A percentile compares a stretch with the other conserved stretches of the same genome.
Evolutionary conservation across 1,140 invertebrate genomes (phyloP).

Genomic region (Bombus cullumanus): DNA sequence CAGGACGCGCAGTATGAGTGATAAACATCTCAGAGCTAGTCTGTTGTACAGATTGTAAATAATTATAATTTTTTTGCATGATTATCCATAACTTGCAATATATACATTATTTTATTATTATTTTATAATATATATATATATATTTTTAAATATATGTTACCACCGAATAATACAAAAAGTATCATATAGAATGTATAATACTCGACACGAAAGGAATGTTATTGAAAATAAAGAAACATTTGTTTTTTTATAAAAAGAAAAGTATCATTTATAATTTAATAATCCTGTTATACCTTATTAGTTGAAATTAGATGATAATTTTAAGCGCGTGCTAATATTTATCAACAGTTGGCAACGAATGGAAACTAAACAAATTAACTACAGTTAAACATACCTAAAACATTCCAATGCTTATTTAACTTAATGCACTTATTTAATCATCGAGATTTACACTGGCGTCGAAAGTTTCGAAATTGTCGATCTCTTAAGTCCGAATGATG

Average conservation of each 20-base stretch:
- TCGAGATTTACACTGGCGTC: slow-evolving; percentile 7
- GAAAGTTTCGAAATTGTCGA: slow-evolving; percentile 22
- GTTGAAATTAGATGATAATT: slow-evolving; percentile 3
- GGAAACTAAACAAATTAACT: background rate
- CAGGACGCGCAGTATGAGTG: slow-evolving; percentile 54
- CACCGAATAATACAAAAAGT: background rate
- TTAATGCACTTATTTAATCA: background rate
- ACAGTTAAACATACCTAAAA: no score
- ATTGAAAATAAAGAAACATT: background rate
- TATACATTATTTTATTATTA: no score
- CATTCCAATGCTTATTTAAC: no score
- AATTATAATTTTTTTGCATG: slow-evolving; percentile 10
- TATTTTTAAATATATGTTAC: background rate
- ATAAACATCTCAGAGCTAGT: slow-evolving; percentile 43
- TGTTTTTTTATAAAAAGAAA: slow-evolving; percentile 3
- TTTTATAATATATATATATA: no score
- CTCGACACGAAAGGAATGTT: background rate
- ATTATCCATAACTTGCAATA: background rate
- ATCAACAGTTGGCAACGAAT: slow-evolving; percentile 1
- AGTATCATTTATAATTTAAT: background rate
- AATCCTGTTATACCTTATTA: background rate
- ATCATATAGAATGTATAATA: background rate
- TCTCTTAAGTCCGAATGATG: background rate
- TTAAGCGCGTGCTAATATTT: background rate
- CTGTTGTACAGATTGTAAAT: background rate